Percentiles rank a stretch among this genome's conserved stretches.
These are phyloP conservation scores for Erannis defoliaria DNA, from an alignment of 2,888 invertebrate species.

Conservation along the genomic window DNA sequence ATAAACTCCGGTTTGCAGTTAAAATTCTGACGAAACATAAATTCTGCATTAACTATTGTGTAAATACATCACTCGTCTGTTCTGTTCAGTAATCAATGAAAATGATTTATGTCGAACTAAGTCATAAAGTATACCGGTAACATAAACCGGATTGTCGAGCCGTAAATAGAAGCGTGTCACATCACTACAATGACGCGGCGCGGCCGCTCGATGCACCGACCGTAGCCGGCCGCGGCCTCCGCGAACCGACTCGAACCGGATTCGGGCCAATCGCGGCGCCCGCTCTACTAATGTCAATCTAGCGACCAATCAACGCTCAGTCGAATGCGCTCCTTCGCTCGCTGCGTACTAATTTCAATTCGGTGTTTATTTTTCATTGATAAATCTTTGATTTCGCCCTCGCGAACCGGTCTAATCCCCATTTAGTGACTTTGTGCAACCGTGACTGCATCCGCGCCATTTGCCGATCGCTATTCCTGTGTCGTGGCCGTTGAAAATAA, in stretches of 20 bases:
- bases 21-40: not conserved
- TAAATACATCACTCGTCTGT: constrained; percentile 10
- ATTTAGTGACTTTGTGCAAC: constrained; percentile 45
- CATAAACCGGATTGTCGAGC: constrained; percentile 16
- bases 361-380: constrained; percentile 59
- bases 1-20: constrained; percentile 1
- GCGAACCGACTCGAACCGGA: constrained; percentile 80
- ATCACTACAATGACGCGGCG: constrained; percentile 65
- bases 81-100: not conserved
- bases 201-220: constrained; percentile 69
- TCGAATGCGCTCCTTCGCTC: constrained; percentile 64
- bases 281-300: constrained; percentile 76
- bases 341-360: constrained; percentile 60
- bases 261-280: constrained; percentile 74
- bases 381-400: constrained; percentile 51
- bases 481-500: constrained; percentile 59
- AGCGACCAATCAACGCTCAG: constrained; percentile 80
- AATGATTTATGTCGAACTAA: constrained; percentile 1
- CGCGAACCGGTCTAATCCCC: constrained; percentile 59
- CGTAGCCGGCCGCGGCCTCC: constrained; percentile 77
- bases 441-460: constrained; percentile 35
- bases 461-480: constrained; percentile 48
- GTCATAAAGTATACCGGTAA: not conserved
- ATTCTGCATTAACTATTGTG: not conserved
- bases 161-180: constrained; percentile 50